Conservation (phyloP, 2,888 invertebrate genomes). For the Amaurobius ferox region DNA sequence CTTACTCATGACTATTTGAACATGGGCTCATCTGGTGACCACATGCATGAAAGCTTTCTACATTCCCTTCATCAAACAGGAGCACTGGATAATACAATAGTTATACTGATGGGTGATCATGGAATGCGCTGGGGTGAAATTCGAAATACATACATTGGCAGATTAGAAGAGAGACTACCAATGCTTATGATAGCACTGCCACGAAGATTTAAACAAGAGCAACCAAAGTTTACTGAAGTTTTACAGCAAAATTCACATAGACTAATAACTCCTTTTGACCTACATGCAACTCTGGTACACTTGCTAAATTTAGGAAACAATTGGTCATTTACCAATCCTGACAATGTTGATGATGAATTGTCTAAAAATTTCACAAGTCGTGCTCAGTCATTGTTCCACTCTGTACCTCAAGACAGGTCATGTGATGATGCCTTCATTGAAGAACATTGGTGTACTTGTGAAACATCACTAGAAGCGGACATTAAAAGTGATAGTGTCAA, state of each 20-base stretch:
- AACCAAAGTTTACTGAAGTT: slow-evolving; percentile 82
- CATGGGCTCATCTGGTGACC: slow-evolving; percentile 76
- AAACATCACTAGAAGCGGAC: slow-evolving; percentile 27
- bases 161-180: slow-evolving; percentile 78
- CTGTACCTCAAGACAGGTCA: slow-evolving; percentile 76
- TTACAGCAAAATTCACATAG: slow-evolving; percentile 81
- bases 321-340: slow-evolving; percentile 19
- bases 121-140: slow-evolving; percentile 78
- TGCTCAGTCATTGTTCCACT: slow-evolving; percentile 76
- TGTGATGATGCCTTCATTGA: slow-evolving; percentile 77
- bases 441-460: slow-evolving; percentile 77
- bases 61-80: slow-evolving; percentile 80
- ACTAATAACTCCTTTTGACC: slow-evolving; percentile 78
- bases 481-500: slow-evolving; percentile 22
- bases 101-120: slow-evolving; percentile 77
- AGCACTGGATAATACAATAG: slow-evolving; percentile 75
- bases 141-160: slow-evolving; percentile 77
- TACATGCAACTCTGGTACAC: slow-evolving; percentile 77
- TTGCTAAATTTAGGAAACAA: slow-evolving; percentile 73
- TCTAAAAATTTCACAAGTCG: slow-evolving; percentile 36
- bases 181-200: slow-evolving; percentile 82
- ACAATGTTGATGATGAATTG: slow-evolving; percentile 30
- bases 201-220: slow-evolving; percentile 83
- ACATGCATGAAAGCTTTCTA: slow-evolving; percentile 80
- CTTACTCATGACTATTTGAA: slow-evolving; percentile 77